These are phyloP conservation scores for Platygyra sinensis DNA, from an alignment of 64 coral and sea anemone species.

Conservation along the genomic window DNA sequence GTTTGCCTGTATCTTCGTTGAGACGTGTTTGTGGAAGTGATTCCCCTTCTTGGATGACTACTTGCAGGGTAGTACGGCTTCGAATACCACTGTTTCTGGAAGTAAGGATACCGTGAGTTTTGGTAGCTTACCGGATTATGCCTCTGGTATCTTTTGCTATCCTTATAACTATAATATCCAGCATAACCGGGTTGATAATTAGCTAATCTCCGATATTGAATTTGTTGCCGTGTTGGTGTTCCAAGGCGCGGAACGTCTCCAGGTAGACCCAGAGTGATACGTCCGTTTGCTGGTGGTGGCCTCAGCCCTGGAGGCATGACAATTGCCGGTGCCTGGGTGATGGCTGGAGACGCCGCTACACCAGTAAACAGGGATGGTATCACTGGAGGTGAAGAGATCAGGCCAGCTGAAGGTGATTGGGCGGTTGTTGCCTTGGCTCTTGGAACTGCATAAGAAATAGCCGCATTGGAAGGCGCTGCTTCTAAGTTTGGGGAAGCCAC, in stretches of 20 bases:
- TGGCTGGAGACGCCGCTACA: neutral
- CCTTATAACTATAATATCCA: neutral
- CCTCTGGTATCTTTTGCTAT: neutral
- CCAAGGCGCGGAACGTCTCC: neutral
- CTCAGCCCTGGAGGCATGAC: slow-evolving; percentile 31
- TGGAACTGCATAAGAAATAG: neutral
- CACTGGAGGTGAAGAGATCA: slow-evolving; percentile 1
- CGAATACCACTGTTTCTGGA: neutral
- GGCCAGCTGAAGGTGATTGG: neutral
- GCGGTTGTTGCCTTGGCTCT: neutral
- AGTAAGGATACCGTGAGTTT: neutral
- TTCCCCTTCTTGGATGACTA: neutral
- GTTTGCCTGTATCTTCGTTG: slow-evolving; percentile 15
- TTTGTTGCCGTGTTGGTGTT: neutral
- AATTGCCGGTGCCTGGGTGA: slow-evolving; percentile 8
- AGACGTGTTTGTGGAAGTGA: neutral
- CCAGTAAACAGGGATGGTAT: neutral
- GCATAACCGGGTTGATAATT: neutral
- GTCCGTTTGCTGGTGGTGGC: slow-evolving; percentile 18
- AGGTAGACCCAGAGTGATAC: neutral
- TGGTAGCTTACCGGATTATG: neutral
- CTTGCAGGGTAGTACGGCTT: neutral
- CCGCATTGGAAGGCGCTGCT: neutral
- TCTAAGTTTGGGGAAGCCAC: neutral
- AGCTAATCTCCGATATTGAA: neutral